Evolutionary conservation across 1,140 invertebrate genomes (phyloP), one percentile per base, ranked within the genome.

Genomic region (Diorhabda elongata): DNA sequence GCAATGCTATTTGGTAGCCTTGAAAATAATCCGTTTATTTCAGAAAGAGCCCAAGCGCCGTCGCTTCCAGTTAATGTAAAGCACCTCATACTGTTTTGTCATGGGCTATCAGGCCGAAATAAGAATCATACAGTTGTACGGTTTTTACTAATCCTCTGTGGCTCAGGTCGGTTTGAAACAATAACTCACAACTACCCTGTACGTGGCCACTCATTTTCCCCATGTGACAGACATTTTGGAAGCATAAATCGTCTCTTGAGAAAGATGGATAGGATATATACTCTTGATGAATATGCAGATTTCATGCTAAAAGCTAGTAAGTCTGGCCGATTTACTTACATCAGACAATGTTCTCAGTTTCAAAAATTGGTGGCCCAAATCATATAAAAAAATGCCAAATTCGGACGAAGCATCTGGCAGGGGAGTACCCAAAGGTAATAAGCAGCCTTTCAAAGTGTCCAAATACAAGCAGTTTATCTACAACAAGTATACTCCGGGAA

Each of bases 371-470:
- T 26, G 26, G 26, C 1, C 26, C 26, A 26, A 26, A 26, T 26
- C 26, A 26, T 26, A 26, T 26, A 26, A 26, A 1, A 26, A 26
- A 56, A 56, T 2, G 52, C 52, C 52, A 56, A n/a, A 56, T 56
- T 56, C 52, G 52, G 2, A 56, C n/a, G n/a, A 56, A 56, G 26
- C 52, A 56, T 56, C 52, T 7, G 5, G n/a, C 52, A 56, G 52
- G 52, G 52, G n/a, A 56, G 52, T 56, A 56, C 52, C n/a, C 52
- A 56, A 56, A 56, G 52, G n/a, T 7, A 56, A 56, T 56, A 56
- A 56, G 52, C 52, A 56, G 52, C 52, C 52, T 7, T 56, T 56
- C 52, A 56, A 56, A 56, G 52, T 56, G 52, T 56, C n/a, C 52
- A 56, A 56, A n/a, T 56, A 56, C 52, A 56, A 56, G 52, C 52